A percentile compares a stretch with the other conserved stretches of the same genome.
These are phyloP conservation scores for Malacoraja senta DNA, from an alignment of 2,797 vertebrate genomes.

Conservation along the genomic window DNA sequence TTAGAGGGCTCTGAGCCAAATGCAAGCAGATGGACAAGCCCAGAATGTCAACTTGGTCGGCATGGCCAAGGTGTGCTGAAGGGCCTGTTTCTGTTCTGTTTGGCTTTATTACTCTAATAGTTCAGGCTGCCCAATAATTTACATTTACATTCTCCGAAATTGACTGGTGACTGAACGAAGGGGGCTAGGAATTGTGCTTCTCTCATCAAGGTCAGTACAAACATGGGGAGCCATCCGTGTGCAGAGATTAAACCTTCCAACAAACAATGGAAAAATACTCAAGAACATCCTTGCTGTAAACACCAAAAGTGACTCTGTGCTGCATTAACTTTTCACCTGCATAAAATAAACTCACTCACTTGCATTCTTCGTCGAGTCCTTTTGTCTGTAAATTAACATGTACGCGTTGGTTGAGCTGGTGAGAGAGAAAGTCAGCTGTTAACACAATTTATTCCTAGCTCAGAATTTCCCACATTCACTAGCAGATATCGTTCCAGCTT, in stretches of 20 bases:
- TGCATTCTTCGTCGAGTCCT: constrained; percentile 87
- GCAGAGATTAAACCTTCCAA: background rate
- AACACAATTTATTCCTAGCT: background rate
- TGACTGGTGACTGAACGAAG: background rate
- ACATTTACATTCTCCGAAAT: background rate
- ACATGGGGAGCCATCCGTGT: background rate
- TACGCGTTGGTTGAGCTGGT: constrained; percentile 95
- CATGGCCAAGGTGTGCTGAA: too few species aligned
- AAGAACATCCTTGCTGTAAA: background rate
- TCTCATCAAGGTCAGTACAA: background rate
- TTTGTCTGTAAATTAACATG: constrained; percentile 97
- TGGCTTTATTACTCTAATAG: background rate
- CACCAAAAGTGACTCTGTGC: background rate
- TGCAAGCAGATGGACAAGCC: too few species aligned
- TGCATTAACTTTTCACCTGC: background rate
- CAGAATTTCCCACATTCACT: background rate
- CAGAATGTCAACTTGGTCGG: too few species aligned
- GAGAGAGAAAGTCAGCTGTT: background rate
- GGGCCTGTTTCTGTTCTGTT: too few species aligned
- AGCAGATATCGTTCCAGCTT: background rate
- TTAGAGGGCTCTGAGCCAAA: too few species aligned
- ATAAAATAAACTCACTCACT: constrained; percentile 66
- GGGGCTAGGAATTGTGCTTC: background rate
- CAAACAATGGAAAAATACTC: background rate
- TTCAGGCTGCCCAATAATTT: background rate